Evolutionary conservation across 2,888 invertebrate genomes (phyloP).

Genomic region (Scaptodrosophila latifasciaeformis): DNA sequence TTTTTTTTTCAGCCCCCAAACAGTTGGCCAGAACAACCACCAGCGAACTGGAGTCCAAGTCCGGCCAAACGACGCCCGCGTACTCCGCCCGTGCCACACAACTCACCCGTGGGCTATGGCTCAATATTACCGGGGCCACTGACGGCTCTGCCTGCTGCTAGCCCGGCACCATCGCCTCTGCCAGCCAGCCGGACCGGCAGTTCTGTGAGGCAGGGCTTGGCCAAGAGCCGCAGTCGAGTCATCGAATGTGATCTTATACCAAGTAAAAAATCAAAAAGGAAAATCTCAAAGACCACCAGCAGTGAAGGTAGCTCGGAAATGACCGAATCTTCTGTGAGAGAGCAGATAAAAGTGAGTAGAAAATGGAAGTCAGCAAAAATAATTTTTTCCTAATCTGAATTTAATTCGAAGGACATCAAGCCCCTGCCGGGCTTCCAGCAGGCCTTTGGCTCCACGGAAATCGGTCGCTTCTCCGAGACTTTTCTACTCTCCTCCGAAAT

Average conservation of each 20-base stretch:
- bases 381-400: background rate
- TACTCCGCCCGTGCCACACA: conserved; percentile 61
- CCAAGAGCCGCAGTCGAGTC: conserved; percentile 53
- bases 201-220: conserved; percentile 36
- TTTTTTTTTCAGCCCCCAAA: conserved; percentile 5
- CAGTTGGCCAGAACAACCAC: conserved; percentile 10
- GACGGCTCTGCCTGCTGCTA: conserved; percentile 38
- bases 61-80: conserved; percentile 37
- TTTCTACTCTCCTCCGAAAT: conserved; percentile 75
- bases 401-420: conserved; percentile 68
- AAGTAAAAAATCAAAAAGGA: conserved; percentile 70
- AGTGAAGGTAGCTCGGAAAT: conserved; percentile 26
- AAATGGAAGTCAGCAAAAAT: background rate
- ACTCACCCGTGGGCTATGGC: conserved; percentile 62
- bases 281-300: conserved; percentile 32
- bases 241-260: conserved; percentile 72
- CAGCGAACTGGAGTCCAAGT: conserved; percentile 46
- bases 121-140: conserved; percentile 15
- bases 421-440: conserved; percentile 89
- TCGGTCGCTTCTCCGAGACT: conserved; percentile 87
- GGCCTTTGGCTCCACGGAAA: conserved; percentile 90
- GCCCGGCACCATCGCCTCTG: conserved; percentile 43
- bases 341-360: conserved; percentile 63
- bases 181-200: conserved; percentile 32
- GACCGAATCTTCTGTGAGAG: conserved; percentile 50